These are phyloP conservation scores for Craniophora ligustri DNA, from an alignment of 2,888 invertebrate genomes.

Conservation along the genomic window DNA sequence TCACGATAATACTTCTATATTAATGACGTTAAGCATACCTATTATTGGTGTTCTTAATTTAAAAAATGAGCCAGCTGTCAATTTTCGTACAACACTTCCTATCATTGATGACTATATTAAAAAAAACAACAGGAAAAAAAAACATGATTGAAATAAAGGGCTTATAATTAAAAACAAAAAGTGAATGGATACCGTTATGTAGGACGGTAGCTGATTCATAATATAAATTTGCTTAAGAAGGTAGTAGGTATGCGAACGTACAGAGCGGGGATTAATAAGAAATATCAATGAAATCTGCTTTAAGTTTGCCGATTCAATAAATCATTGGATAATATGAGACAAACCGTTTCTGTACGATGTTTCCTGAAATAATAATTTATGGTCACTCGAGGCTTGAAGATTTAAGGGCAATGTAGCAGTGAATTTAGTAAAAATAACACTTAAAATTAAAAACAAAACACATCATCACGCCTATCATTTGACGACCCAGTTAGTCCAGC, in stretches of 20 bases:
- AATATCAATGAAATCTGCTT: conserved; percentile 48
- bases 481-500: too few species aligned
- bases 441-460: too few species aligned
- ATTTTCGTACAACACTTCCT: conserved; percentile 54
- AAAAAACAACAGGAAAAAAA: conserved; percentile 45
- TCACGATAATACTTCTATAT: conserved; percentile 14
- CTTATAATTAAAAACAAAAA: conserved; percentile 43
- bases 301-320: conserved; percentile 30
- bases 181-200: conserved; percentile 44
- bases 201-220: conserved; percentile 49
- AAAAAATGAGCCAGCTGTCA: conserved; percentile 53
- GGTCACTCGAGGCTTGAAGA: conserved; percentile 6
- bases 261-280: conserved; percentile 40
- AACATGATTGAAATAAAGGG: conserved; percentile 34
- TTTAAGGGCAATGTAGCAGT: conserved; percentile 33
- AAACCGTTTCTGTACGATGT: conserved; percentile 30
- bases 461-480: too few species aligned
- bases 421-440: conserved; percentile 6
- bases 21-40: conserved; percentile 52
- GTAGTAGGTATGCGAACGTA: conserved; percentile 14
- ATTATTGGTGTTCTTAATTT: conserved; percentile 53
- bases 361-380: conserved; percentile 32
- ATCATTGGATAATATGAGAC: conserved; percentile 35
- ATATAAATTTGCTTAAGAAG: conserved; percentile 46
- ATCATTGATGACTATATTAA: conserved; percentile 62